Percentiles rank a stretch among this genome's conserved stretches.
phyloP scores from a whole-genome alignment of 2,888 invertebrate species.

The Serripes groenlandicus region DNA sequence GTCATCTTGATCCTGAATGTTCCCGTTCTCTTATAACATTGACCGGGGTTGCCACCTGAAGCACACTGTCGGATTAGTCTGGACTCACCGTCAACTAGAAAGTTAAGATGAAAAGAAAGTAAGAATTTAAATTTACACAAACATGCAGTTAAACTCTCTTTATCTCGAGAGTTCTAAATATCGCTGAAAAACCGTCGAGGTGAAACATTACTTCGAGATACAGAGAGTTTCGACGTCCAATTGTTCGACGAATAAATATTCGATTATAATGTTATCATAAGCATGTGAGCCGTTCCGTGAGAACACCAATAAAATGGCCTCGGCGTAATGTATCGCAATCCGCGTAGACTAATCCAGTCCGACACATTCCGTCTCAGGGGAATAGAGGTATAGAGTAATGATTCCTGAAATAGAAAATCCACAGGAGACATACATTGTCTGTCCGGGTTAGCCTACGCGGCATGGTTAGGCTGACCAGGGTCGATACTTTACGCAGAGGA shows the following conservation, averaged over 20 bases:
- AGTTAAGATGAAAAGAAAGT: too few relatives aligned
- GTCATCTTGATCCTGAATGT: neutral
- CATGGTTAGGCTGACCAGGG: neutral
- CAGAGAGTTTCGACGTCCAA: too few relatives aligned
- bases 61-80: neutral
- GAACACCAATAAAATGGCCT: too few relatives aligned
- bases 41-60: neutral
- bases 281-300: too few relatives aligned
- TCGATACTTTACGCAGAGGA: neutral
- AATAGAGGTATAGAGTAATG: neutral
- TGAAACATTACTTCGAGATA: too few relatives aligned
- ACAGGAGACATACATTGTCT: too few relatives aligned
- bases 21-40: neutral
- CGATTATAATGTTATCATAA: too few relatives aligned
- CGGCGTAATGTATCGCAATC: neutral
- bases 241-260: too few relatives aligned
- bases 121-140: too few relatives aligned
- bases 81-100: neutral
- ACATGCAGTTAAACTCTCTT: too few relatives aligned
- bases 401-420: neutral
- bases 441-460: neutral
- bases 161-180: too few relatives aligned
- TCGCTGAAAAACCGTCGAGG: too few relatives aligned
- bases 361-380: neutral
- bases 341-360: neutral